Evolutionary conservation across 2,888 invertebrate genomes (phyloP).

Genomic region (Drosophila pseudotakahashii): DNA sequence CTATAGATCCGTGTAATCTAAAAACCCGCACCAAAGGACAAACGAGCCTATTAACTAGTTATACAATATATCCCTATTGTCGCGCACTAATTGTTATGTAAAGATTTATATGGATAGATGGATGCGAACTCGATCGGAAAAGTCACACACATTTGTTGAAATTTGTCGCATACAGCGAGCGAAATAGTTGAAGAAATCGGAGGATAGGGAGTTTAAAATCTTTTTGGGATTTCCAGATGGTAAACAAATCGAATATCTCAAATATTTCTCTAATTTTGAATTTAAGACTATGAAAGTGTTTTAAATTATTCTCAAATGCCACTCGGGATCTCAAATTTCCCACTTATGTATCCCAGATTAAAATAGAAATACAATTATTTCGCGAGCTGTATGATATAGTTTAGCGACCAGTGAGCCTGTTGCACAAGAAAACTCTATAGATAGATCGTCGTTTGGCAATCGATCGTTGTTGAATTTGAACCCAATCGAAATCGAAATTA

Average conservation of each 20-base stretch:
- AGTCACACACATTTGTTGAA: constrained; percentile 17
- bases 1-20: constrained; percentile 15
- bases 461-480: constrained; percentile 38
- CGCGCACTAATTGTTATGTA: constrained; percentile 46
- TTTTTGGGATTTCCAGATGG: too few relatives aligned
- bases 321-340: constrained; percentile 17
- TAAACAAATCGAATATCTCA: too few relatives aligned
- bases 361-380: constrained; percentile 14
- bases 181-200: background rate
- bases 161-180: constrained; percentile 9
- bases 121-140: background rate
- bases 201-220: too few relatives aligned
- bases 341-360: background rate
- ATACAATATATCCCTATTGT: constrained; percentile 30
- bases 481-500: background rate
- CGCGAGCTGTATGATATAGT: constrained; percentile 18
- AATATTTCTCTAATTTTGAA: too few relatives aligned
- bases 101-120: constrained; percentile 15
- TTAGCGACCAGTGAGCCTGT: constrained; percentile 23
- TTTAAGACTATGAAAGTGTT: too few relatives aligned
- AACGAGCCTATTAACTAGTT: constrained; percentile 58
- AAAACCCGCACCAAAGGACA: constrained; percentile 70
- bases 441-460: constrained; percentile 33
- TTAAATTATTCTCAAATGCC: too few relatives aligned
- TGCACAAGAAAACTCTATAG: constrained; percentile 19